Percentiles rank a stretch among this genome's conserved stretches.
phyloP scores from a whole-genome alignment of 2,797 vertebrate genomes.

The Siniperca obscura region DNA sequence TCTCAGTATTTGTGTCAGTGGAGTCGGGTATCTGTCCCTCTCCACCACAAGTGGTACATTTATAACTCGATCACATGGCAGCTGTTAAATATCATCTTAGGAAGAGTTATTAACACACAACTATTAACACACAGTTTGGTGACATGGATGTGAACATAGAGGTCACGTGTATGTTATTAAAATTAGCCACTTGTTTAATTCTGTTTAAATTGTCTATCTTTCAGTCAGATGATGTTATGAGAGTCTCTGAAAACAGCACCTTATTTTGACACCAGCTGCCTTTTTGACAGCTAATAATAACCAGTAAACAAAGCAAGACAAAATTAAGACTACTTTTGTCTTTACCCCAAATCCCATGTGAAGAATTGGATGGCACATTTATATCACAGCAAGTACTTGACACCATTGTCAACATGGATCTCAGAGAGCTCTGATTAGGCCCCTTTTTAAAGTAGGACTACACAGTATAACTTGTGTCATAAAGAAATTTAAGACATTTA shows the following conservation, averaged over 20 bases:
- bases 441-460: neutral
- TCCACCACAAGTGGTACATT: slow-evolving; percentile 66
- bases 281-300: neutral
- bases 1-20: slow-evolving; percentile 66
- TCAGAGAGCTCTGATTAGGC: neutral
- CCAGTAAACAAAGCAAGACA: slow-evolving; percentile 1
- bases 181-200: neutral
- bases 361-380: neutral
- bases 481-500: neutral
- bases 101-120: slow-evolving; percentile 31
- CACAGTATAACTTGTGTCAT: neutral
- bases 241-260: neutral
- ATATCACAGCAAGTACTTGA: neutral
- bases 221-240: neutral
- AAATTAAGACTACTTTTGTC: neutral
- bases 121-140: slow-evolving; percentile 26
- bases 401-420: neutral
- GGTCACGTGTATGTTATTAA: neutral
- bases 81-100: slow-evolving; percentile 62
- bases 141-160: neutral
- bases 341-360: neutral
- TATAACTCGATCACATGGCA: slow-evolving; percentile 72
- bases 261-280: slow-evolving; percentile 9
- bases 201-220: neutral
- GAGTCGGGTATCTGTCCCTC: slow-evolving; percentile 72